These are phyloP conservation scores for Eleginops maclovinus DNA, from an alignment of 2,113 vertebrate species.

Conservation along the genomic window DNA sequence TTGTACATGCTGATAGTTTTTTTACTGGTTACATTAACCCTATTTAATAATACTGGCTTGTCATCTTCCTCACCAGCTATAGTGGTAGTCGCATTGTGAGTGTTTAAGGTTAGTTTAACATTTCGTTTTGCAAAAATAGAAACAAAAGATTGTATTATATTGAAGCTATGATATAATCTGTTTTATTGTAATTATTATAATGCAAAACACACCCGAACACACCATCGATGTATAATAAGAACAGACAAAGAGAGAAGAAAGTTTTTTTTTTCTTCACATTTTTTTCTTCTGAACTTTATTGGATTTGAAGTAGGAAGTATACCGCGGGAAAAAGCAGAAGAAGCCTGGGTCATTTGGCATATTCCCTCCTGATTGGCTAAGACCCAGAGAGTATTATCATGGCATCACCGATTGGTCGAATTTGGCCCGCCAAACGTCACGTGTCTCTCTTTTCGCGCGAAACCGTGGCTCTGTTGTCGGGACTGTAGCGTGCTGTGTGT, in stretches of 20 bases:
- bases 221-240: no score
- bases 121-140: background rate
- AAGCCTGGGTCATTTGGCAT: accelerated
- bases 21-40: background rate
- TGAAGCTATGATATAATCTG: background rate
- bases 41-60: background rate
- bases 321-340: background rate
- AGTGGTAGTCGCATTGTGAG: background rate
- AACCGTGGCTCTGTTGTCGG: constrained; percentile 45
- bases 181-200: no score
- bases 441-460: constrained; percentile 86
- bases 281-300: background rate
- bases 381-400: background rate
- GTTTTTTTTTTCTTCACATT: background rate
- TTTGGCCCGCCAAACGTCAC: constrained; percentile 77
- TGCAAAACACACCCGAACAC: background rate
- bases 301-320: constrained; percentile 1
- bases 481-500: background rate
- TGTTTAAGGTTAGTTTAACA: background rate
- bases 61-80: background rate
- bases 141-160: background rate
- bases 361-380: constrained; percentile 46
- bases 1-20: background rate
- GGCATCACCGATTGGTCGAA: constrained; percentile 72
- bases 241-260: background rate